These are phyloP conservation scores for Nerophis lumbriciformis DNA, from an alignment of 2,113 vertebrate genomes.

Conservation along the genomic window DNA sequence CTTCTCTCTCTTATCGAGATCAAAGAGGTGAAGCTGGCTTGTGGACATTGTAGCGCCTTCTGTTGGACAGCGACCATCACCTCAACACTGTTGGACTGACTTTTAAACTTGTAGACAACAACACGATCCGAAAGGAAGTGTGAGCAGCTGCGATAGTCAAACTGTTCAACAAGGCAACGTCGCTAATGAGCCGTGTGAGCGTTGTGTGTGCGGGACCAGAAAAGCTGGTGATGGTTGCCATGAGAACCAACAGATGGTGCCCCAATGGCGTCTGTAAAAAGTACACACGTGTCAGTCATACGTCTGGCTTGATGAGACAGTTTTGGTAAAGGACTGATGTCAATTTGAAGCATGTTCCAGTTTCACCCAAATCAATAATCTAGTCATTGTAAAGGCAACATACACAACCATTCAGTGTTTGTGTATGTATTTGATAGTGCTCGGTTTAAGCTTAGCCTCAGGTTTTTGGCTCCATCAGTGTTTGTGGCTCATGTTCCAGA, in stretches of 20 bases:
- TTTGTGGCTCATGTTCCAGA: not conserved
- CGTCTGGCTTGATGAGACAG: not conserved
- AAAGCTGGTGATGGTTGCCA: conserved; percentile 50
- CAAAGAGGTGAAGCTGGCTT: not conserved
- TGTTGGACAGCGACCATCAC: conserved; percentile 20
- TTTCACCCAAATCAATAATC: not conserved
- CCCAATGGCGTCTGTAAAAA: conserved; percentile 29
- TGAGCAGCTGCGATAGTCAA: conserved; percentile 22
- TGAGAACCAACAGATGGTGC: conserved; percentile 55
- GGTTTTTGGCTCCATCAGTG: not conserved
- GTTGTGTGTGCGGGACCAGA: not conserved
- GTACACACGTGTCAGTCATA: not conserved
- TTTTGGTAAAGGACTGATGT: not conserved
- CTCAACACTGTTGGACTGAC: no score
- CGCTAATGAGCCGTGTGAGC: conserved; percentile 32
- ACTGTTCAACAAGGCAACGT: conserved; percentile 18
- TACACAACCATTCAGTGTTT: not conserved
- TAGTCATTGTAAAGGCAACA: not conserved
- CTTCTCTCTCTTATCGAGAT: no score
- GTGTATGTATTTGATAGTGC: no score
- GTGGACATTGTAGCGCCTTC: conserved; percentile 33
- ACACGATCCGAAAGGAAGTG: conserved; percentile 4
- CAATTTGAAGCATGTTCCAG: not conserved
- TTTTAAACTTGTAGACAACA: conserved; percentile 6
- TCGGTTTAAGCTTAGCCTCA: not conserved